These are phyloP conservation scores for Pseudolycoriella hygida DNA, from an alignment of 2,888 invertebrate genomes.

Conservation along the genomic window DNA sequence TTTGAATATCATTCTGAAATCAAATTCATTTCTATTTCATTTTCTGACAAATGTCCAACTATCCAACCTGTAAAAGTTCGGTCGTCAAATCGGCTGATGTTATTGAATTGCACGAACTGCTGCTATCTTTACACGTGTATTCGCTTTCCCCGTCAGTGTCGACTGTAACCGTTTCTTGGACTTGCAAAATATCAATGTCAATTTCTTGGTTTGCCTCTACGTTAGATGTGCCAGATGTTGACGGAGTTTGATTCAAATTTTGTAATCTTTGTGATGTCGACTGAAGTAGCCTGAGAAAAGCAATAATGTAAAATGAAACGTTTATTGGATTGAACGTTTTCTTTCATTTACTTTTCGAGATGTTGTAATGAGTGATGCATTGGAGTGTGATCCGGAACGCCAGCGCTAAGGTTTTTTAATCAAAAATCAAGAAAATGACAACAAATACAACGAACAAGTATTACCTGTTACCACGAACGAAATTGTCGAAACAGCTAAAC, in stretches of 20 bases:
- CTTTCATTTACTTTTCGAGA: conserved; percentile 36
- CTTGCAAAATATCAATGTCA: conserved; percentile 39
- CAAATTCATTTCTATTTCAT: not conserved
- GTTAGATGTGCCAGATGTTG: conserved; percentile 10
- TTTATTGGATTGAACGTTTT: not conserved
- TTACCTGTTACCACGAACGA: conserved; percentile 55
- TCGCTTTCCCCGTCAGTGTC: conserved; percentile 25
- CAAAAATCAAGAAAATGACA: too few species aligned
- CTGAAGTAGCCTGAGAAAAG: not conserved
- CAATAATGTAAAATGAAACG: not conserved
- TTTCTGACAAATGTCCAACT: not conserved
- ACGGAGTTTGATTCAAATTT: not conserved
- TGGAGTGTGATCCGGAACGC: conserved; percentile 64
- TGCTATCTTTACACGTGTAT: conserved; percentile 14
- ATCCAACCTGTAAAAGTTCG: conserved; percentile 1
- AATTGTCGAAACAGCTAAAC: conserved; percentile 78
- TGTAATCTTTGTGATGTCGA: not conserved
- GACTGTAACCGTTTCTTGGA: conserved; percentile 28
- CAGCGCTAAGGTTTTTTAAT: conserved; percentile 31
- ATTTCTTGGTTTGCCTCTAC: conserved; percentile 28
- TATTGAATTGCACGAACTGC: conserved; percentile 10
- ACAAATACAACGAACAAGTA: too few species aligned
- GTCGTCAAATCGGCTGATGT: conserved; percentile 7
- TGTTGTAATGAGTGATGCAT: conserved; percentile 56
- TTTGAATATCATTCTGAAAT: not conserved